Base-by-base conservation (phyloP, 2,888 invertebrate species). In the Torymus aiolomorphi region DNA sequence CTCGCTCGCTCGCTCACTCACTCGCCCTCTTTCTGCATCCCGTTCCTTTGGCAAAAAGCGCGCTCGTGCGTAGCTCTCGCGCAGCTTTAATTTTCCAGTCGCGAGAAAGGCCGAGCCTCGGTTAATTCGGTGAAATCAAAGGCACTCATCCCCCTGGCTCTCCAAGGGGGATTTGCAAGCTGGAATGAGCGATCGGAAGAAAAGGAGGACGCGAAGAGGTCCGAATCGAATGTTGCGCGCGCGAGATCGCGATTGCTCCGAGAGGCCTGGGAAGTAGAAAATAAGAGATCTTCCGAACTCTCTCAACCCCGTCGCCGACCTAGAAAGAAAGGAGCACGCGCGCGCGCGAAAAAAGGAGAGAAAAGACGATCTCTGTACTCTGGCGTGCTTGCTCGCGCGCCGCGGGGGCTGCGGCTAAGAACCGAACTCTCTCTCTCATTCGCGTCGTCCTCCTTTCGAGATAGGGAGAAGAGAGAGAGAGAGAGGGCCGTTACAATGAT, bases 61-160 rank as follows among this genome's bases (percentile, higher is more conserved):
- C 42, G 42, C 8, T 42, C 42, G 42, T 42, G 42, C 42, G 42
- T 8, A 1, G 20, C 42, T 42, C 42, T 42, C 42, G 42, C 42
- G 42, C 13, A 62, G 63, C 24, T 20, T 57, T 67, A 66, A 66
- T 61, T 62, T 54, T 61, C 59, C 54, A 18, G 31, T 3, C 14
- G n/a, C 13, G 2, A 51, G 72, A 77, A 71, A 65, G 59, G n/a
- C 5, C 20, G 2, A n/a, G 20, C 61, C 14, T 1, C 18, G 42
- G 54, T 63, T 76, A 65, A 71, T 71, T 71, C 52, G 16, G 62
- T 42, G 73, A 65, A 73, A 78, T 59, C 61, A 24, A 61, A 62
- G 62, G 54, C 42, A 42, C 24, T 62, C 56, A n/a, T 31, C 42
- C 16, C 51, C 54, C 42, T 63, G 42, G n/a, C n/a, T 42, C 42